Evolutionary conservation across 2,888 invertebrate genomes (phyloP).

Genomic region (Drosophila nr. fundita): DNA sequence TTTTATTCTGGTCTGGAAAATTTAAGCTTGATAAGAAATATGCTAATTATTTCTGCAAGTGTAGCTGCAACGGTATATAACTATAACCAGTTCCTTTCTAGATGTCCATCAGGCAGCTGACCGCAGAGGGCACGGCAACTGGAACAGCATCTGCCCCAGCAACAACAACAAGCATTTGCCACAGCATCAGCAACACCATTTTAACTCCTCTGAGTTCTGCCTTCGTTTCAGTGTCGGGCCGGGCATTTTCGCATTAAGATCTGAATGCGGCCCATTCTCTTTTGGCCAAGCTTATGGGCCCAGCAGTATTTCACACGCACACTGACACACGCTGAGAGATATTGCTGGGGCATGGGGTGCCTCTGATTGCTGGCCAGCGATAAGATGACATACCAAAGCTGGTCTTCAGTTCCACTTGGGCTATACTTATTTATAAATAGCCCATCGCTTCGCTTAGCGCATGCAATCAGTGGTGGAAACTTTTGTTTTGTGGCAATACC

Average conservation of each 20-base stretch:
- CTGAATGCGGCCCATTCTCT: conserved; percentile 75
- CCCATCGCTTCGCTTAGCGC: conserved; percentile 52
- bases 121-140: conserved; percentile 74
- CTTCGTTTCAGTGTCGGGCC: conserved; percentile 28
- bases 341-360: conserved; percentile 21
- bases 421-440: conserved; percentile 67
- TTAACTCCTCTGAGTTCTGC: conserved; percentile 24
- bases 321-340: conserved; percentile 43
- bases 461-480: conserved; percentile 74
- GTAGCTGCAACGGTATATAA: conserved; percentile 64
- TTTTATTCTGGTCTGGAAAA: not conserved
- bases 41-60: not conserved
- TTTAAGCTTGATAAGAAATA: not conserved
- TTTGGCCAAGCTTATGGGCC: conserved; percentile 67
- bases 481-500: conserved; percentile 1
- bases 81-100: conserved; percentile 66
- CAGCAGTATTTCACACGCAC: conserved; percentile 76
- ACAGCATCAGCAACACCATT: conserved; percentile 48
- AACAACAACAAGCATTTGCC: conserved; percentile 34
- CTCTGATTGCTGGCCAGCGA: conserved; percentile 69
- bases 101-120: conserved; percentile 77
- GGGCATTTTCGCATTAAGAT: conserved; percentile 69
- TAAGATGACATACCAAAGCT: conserved; percentile 75
- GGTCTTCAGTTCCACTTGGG: conserved; percentile 45
- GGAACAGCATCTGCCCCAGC: conserved; percentile 30